Base-by-base conservation (phyloP, 2,113 vertebrate genomes). In the Aegotheles bennettii region DNA sequence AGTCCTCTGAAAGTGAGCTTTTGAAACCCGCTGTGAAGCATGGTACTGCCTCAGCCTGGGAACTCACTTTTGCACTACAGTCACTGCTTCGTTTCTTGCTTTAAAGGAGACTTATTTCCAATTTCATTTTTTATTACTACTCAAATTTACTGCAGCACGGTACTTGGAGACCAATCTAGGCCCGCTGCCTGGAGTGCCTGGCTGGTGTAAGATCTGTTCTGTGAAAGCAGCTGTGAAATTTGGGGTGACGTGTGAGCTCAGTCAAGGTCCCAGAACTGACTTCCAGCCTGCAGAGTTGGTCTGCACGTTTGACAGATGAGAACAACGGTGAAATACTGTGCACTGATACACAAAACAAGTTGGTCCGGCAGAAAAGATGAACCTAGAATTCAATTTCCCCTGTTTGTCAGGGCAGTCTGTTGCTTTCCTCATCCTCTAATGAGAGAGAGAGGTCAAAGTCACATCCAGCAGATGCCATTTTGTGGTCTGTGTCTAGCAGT, bases 401-500 rank as follows among this genome's bases (percentile, higher is more conserved):
- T 86, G 20, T 87, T 92, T 84, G 36, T 57, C 36, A 67, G 16
- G 79, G 51, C 86, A 84, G 43, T 60, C 60, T 90, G 42, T 60
- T 80, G 59, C 35, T 83, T 75, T 88, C 42, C 56, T 90, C 48
- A 53, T 78, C 47, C 38, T 86, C 74, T 78, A 38, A 19, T n/a
- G 48, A 81, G 54, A 65, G 56, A 82, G 47, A 69, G 79, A 85
- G 84, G 86, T 94, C 94, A 93, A 92, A 95, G 94, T 92, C 87
- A 83, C 84, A 92, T 89, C 73, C 80, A 92, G 60, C 73, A 26
- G 90, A 91, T 91, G 78, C 80, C 3, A 11, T 82, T 92, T 82
- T 40, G 13, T 4, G 4, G 48, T 56, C 50, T 73, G 28, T 59
- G 69, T 65, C 68, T 82, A 88, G 84, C 54, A 80, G 47, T 54